A percentile compares a stretch with the other conserved stretches of the same genome.
Evolutionary conservation across 2,797 vertebrate species (phyloP).

Genomic region (Leuciscus waleckii): DNA sequence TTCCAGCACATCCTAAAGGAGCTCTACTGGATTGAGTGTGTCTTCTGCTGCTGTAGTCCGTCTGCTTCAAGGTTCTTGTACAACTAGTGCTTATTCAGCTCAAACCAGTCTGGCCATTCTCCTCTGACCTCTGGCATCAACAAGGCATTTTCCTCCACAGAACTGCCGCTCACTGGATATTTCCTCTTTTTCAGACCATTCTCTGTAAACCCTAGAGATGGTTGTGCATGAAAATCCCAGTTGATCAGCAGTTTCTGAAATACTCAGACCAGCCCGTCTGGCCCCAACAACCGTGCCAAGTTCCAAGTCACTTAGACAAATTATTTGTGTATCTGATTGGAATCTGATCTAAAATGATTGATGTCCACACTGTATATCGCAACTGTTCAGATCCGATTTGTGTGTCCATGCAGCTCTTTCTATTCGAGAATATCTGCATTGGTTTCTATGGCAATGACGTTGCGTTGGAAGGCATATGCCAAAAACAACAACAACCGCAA

Average conservation of each 20-base stretch:
- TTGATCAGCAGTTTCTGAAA: not conserved
- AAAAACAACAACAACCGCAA: no score
- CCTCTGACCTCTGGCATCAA: slow-evolving; percentile 57
- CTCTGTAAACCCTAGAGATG: not conserved
- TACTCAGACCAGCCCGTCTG: not conserved
- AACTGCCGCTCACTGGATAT: slow-evolving; percentile 38
- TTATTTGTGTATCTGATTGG: no score
- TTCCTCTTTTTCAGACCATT: not conserved
- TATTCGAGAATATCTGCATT: no score
- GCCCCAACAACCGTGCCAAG: no score
- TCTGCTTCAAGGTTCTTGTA: not conserved
- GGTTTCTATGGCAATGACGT: no score
- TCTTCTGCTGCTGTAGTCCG: not conserved
- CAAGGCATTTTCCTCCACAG: slow-evolving; percentile 34
- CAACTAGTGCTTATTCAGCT: not conserved
- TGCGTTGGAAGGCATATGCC: no score
- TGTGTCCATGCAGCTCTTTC: no score
- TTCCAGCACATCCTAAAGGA: slow-evolving; percentile 57
- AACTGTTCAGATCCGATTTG: no score
- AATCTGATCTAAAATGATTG: no score
- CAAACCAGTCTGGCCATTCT: slow-evolving; percentile 39
- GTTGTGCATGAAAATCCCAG: not conserved
- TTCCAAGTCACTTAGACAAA: not conserved
- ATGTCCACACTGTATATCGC: no score
- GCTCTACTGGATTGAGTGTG: not conserved